Base-by-base conservation (phyloP, 2,797 vertebrate genomes). In the Triplophysa bombifrons region DNA sequence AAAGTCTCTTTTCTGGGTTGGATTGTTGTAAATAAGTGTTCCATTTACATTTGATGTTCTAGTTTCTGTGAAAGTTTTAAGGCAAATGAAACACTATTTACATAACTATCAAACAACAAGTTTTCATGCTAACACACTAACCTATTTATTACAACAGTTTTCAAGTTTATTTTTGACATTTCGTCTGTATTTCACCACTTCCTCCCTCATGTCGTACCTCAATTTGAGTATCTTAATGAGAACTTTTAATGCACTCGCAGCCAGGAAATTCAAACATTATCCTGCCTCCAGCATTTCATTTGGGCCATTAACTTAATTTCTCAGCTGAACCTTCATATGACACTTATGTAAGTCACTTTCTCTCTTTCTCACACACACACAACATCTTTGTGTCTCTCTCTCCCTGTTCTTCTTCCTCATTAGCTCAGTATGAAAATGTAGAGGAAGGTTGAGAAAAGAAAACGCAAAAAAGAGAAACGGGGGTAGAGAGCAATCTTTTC, bases 301-400 rank as follows among this genome's bases (percentile, higher is more conserved):
- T 78, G 46, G 20, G 5, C 73, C 34, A 34, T 56, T 34, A 38
- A 44, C 46, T 72, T 65, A 1, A 55, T 65, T 65, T 48, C 38
- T 63, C 30, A 64, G 25, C 13, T 13, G 13, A 19, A 53, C 53
- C 61, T 63, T 71, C 17, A 20, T 66, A 53, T n/a, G 19, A 27
- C 41, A 63, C 27, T 82, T 80, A 72, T 83, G 83, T 80, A 80
- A 80, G 60, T 61, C 69, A 56, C n/a, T 72, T 16, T 38, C 17
- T 22, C 69, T 65, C n/a, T 72, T 16, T 38, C 17, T 22, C 56
- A 13, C 60, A 27, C 27, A 50, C n/a, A 14, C 41, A 25, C 22
- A 6, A 25, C 4, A 0, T 65, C 65, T 56, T 46, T 5, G n/a
- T 58, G 19, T 46, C 48, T 51, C 38, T 34, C 6, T 58, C 61